Conservation (phyloP, 2,113 vertebrate genomes). For the Salvelinus alpinus region DNA sequence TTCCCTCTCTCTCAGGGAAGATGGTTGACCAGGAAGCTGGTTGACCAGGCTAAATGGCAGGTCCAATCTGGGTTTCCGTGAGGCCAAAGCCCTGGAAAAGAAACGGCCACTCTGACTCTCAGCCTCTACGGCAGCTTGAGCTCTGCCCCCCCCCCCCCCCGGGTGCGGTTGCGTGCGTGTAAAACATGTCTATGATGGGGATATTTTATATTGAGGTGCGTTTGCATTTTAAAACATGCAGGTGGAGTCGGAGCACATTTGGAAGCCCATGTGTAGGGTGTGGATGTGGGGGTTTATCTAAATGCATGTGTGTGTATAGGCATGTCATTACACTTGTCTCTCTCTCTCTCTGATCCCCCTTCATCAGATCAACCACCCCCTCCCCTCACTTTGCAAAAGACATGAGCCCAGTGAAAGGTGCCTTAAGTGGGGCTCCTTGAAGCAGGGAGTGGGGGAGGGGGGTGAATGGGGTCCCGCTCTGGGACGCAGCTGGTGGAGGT, state of each 20-base stretch:
- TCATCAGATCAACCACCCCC: conserved; percentile 15
- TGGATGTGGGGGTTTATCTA: background rate
- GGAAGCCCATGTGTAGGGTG: background rate
- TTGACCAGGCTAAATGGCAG: conserved; percentile 55
- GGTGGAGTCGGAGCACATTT: too few species aligned
- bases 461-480: conserved; percentile 84
- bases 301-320: conserved; percentile 36
- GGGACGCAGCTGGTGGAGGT: conserved; percentile 73
- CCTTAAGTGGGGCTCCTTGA: conserved; percentile 90
- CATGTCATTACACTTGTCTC: conserved; percentile 42
- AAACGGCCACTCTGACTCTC: conserved; percentile 36
- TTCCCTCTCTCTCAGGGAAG: conserved; percentile 33
- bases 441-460: conserved; percentile 85
- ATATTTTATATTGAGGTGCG: conserved; percentile 2
- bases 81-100: conserved; percentile 49
- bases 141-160: conserved; percentile 12
- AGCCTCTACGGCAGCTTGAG: conserved; percentile 31
- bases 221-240: background rate
- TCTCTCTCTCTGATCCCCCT: conserved; percentile 29
- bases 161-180: background rate
- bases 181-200: background rate
- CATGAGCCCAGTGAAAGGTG: conserved; percentile 71
- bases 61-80: conserved; percentile 53
- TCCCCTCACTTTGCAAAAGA: conserved; percentile 57
- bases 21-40: conserved; percentile 41